Conservation (phyloP, 2,888 invertebrate species). For the Parnassius apollo region DNA sequence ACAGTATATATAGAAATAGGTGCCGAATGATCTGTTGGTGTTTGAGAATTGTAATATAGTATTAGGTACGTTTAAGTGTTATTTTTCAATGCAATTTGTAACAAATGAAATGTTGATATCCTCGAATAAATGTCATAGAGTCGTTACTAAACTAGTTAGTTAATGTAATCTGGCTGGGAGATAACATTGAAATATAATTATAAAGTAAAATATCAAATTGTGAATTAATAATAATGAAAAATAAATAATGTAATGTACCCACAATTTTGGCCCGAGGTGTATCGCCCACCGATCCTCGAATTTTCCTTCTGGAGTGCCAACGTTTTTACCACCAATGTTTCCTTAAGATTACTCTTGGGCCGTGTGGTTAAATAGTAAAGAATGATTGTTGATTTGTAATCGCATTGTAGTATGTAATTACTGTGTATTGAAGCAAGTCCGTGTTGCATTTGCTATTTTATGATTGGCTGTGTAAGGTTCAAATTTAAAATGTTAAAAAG, state of each 20-base stretch:
- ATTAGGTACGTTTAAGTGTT: conserved; percentile 60
- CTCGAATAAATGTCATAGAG: conserved; percentile 1
- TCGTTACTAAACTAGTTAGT: conserved; percentile 25
- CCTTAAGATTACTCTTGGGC: conserved; percentile 29
- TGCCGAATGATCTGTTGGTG: conserved; percentile 59
- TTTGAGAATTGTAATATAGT: conserved; percentile 48
- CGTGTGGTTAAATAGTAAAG: conserved; percentile 25
- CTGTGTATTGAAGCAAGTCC: conserved; percentile 57
- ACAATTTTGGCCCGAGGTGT: conserved; percentile 45
- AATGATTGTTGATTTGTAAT: conserved; percentile 64
- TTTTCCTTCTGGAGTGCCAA: conserved; percentile 48
- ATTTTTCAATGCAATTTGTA: conserved; percentile 46
- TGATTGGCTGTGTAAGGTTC: conserved; percentile 5
- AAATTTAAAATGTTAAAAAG: conserved; percentile 9
- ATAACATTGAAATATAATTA: conserved; percentile 31
- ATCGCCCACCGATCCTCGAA: conserved; percentile 54
- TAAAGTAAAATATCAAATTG: conserved; percentile 21
- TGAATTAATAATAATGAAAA: conserved; percentile 27
- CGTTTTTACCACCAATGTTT: conserved; percentile 32
- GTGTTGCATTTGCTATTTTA: conserved; percentile 55
- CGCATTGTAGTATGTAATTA: conserved; percentile 69
- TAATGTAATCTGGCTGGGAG: conserved; percentile 45
- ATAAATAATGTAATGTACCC: conserved; percentile 31
- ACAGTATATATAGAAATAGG: conserved; percentile 49
- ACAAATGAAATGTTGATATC: conserved; percentile 28